A percentile compares a stretch with the other conserved stretches of the same genome.
These are phyloP conservation scores for Aethes cnicana DNA, from an alignment of 2,888 invertebrate genomes.

Conservation along the genomic window DNA sequence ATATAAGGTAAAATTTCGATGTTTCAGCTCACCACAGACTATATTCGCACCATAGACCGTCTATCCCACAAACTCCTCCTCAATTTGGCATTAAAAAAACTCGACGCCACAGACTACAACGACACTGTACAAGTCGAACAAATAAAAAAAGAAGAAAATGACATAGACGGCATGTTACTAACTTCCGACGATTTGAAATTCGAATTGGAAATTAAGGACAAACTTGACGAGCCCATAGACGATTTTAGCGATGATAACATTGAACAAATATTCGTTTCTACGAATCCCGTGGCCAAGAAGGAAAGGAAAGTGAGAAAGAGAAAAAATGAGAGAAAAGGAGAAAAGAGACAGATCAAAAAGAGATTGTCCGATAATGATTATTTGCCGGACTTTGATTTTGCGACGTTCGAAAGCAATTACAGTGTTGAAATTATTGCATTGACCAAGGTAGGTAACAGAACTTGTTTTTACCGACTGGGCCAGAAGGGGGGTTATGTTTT, in stretches of 20 bases:
- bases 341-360: conserved; percentile 18
- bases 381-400: conserved; percentile 26
- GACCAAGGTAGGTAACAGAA: conserved; percentile 20
- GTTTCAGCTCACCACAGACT: conserved; percentile 23
- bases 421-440: conserved; percentile 20
- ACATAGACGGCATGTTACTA: conserved; percentile 5
- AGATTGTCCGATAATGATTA: conserved; percentile 21
- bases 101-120: conserved; percentile 9
- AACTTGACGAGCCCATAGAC: conserved; percentile 1
- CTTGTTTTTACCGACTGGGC: too few species aligned
- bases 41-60: conserved; percentile 20
- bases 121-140: conserved; percentile 5
- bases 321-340: conserved; percentile 7
- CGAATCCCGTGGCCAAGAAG: conserved; percentile 10
- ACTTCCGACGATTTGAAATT: conserved; percentile 13
- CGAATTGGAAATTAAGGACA: conserved; percentile 17
- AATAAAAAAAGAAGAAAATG: conserved; percentile 22
- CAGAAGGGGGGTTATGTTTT: too few species aligned
- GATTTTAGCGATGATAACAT: conserved; percentile 16
- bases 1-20: background rate
- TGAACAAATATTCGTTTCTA: conserved; percentile 23
- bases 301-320: conserved; percentile 14
- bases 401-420: conserved; percentile 19
- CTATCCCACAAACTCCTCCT: conserved; percentile 1
- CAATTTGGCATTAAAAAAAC: background rate